Evolutionary conservation across 2,113 vertebrate genomes (phyloP).

Genomic region (Pelobates fuscus): DNA sequence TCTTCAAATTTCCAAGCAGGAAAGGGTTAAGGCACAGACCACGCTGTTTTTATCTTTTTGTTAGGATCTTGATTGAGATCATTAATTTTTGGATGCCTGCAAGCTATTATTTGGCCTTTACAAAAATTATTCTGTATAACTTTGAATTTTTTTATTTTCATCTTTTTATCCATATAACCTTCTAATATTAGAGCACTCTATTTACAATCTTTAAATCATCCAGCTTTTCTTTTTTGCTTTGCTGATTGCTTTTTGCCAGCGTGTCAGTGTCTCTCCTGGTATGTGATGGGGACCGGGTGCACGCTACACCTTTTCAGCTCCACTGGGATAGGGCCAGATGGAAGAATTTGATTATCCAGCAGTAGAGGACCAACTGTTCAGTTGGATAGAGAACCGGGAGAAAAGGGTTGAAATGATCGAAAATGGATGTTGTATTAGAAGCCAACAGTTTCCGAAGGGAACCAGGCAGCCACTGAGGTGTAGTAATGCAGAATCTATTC

Average conservation of each 20-base stretch:
- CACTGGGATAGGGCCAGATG: constrained; percentile 97
- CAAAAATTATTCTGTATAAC: too few species aligned
- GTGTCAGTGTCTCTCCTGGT: constrained; percentile 92
- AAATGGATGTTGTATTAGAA: constrained; percentile 98
- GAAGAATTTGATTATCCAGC: constrained; percentile 99
- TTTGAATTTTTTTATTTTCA: too few species aligned
- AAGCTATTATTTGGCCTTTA: too few species aligned
- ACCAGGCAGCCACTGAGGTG: constrained; percentile 98
- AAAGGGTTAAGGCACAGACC: too few species aligned
- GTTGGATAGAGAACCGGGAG: constrained; percentile 98
- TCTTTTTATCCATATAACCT: too few species aligned
- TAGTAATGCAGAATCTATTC: constrained; percentile 99
- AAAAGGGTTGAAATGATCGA: constrained; percentile 96
- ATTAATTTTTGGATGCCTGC: too few species aligned
- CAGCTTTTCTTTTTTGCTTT: constrained; percentile 65
- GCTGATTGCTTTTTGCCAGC: constrained; percentile 87
- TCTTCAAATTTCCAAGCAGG: too few species aligned
- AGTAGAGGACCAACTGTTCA: constrained; percentile 99
- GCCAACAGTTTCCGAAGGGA: constrained; percentile 99
- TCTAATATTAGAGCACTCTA: too few species aligned
- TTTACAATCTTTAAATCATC: constrained; percentile 66
- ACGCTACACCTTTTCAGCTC: constrained; percentile 96
- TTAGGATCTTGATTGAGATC: too few species aligned
- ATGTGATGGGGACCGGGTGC: constrained; percentile 94
- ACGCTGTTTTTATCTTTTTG: too few species aligned